These are phyloP conservation scores for Dreissena rostriformis DNA, from an alignment of 1,140 invertebrate species.

Conservation along the genomic window DNA sequence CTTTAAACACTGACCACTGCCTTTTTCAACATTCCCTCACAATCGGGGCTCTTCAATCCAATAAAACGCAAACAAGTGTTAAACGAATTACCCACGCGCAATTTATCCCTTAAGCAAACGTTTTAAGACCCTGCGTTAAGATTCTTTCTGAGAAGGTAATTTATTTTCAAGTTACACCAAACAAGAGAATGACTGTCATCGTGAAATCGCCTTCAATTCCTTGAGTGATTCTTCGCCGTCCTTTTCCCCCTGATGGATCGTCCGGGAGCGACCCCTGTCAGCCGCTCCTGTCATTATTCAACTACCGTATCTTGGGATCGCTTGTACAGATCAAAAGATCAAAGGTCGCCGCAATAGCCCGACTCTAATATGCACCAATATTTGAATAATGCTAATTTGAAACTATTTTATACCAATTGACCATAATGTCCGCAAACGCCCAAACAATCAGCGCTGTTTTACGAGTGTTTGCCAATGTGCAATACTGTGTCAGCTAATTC, in stretches of 20 bases:
- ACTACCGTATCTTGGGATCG: too few relatives aligned
- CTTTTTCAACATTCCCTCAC: background rate
- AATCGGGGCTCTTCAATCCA: constrained; percentile 18
- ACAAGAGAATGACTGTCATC: background rate
- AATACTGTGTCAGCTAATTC: constrained; percentile 24
- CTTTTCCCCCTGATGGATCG: too few relatives aligned
- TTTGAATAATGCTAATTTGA: constrained; percentile 47
- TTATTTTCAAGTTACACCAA: background rate
- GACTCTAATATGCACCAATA: constrained; percentile 38
- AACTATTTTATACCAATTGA: constrained; percentile 34
- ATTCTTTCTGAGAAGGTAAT: background rate
- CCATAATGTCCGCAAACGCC: constrained; percentile 37
- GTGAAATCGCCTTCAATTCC: too few relatives aligned
- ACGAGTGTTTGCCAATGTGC: constrained; percentile 40
- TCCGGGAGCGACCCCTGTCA: too few relatives aligned
- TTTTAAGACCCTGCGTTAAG: constrained; percentile 10
- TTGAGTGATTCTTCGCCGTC: too few relatives aligned
- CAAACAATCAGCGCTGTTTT: constrained; percentile 8
- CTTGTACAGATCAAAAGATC: constrained; percentile 4
- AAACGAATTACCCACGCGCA: constrained; percentile 43
- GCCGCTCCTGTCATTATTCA: too few relatives aligned
- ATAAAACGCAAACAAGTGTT: constrained; percentile 56
- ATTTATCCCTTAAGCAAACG: constrained; percentile 37
- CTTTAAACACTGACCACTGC: background rate
- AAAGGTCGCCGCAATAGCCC: constrained; percentile 48